These are phyloP conservation scores for Sebastes alutus DNA, from an alignment of 2,797 vertebrate genomes.

Conservation along the genomic window DNA sequence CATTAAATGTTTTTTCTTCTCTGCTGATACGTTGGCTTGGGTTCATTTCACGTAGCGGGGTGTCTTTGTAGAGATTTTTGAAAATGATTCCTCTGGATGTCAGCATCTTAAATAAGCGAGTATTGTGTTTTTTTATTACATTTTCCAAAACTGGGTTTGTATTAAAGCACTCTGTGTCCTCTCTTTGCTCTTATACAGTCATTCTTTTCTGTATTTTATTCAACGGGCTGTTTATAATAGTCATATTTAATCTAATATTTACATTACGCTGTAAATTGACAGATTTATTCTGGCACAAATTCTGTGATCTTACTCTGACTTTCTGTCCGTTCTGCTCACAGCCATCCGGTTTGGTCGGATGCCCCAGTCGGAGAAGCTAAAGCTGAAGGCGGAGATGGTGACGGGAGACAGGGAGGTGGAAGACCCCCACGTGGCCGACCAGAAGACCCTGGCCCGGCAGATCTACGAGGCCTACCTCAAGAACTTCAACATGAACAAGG, in stretches of 20 bases:
- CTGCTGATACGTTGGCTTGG: background rate
- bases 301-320: background rate
- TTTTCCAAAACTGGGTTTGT: background rate
- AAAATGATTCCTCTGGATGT: constrained; percentile 1
- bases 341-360: constrained; percentile 98
- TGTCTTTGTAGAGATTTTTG: background rate
- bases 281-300: background rate
- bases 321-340: constrained; percentile 59
- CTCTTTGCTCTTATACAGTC: background rate
- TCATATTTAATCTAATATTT: background rate
- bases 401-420: constrained; percentile 87
- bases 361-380: constrained; percentile 97
- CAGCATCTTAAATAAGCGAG: background rate
- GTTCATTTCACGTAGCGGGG: background rate
- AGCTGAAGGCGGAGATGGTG: constrained; percentile 94
- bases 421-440: constrained; percentile 89
- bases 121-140: background rate
- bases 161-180: background rate
- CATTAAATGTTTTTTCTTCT: background rate
- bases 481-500: constrained; percentile 99
- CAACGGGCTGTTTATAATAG: background rate
- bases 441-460: constrained; percentile 92
- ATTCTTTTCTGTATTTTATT: background rate
- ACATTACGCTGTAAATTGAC: background rate
- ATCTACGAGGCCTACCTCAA: constrained; percentile 97